Evolutionary conservation across 2,113 vertebrate genomes (phyloP).

Genomic region (Mesoclemmys tuberculata): DNA sequence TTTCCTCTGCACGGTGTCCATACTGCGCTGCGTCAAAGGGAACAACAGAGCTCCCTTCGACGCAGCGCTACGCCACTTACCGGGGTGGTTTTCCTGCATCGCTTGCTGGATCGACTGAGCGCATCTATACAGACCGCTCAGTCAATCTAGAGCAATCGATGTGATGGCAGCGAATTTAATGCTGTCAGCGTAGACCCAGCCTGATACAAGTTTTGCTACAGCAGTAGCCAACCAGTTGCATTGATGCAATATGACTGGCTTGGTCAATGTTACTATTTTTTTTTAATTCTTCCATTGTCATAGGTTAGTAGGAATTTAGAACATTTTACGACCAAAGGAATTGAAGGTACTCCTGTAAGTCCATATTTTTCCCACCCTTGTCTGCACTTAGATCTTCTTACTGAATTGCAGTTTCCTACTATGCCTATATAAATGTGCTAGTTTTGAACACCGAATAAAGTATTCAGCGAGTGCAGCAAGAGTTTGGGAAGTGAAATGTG

Average conservation of each 20-base stretch:
- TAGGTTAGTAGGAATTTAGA: neutral
- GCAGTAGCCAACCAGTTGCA: neutral
- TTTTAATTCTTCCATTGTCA: neutral
- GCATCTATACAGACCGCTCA: no score
- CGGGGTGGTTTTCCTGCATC: no score
- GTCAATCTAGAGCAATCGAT: no score
- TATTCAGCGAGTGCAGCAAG: neutral
- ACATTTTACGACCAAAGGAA: neutral
- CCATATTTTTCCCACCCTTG: neutral
- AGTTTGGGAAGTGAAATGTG: constrained; percentile 1
- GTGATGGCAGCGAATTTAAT: no score
- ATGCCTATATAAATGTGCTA: neutral
- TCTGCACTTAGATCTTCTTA: neutral
- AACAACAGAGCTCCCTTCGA: no score
- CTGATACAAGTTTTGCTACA: neutral
- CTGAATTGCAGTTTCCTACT: neutral
- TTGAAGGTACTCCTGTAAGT: neutral
- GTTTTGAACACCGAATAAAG: neutral
- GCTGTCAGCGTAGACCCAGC: no score
- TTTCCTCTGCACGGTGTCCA: no score
- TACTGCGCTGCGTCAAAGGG: no score
- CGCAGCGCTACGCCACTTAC: no score
- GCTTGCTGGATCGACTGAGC: no score
- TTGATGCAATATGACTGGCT: neutral
- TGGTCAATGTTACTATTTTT: neutral